These are phyloP conservation scores for Lucinisca nassula DNA, from an alignment of 2,888 invertebrate genomes.

Conservation along the genomic window DNA sequence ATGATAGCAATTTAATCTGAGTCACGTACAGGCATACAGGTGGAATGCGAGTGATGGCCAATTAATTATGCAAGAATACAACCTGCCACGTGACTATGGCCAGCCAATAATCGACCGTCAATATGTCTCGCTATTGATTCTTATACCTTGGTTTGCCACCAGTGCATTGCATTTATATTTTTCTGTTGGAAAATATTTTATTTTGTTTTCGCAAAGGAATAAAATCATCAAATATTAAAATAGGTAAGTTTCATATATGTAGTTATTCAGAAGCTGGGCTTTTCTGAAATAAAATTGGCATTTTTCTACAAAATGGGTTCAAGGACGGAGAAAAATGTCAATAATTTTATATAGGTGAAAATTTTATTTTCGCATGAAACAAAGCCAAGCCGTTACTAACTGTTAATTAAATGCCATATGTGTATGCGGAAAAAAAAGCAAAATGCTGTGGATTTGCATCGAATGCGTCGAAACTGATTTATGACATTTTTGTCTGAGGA, in stretches of 20 bases:
- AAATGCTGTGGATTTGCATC: no score
- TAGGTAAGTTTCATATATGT: background rate
- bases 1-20: slow-evolving; percentile 1
- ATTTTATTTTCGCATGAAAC: no score
- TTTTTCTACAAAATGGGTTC: background rate
- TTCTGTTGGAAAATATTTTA: background rate
- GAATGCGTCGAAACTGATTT: no score
- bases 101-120: slow-evolving; percentile 29
- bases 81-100: slow-evolving; percentile 38
- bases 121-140: slow-evolving; percentile 60
- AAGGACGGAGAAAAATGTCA: background rate
- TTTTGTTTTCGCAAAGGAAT: background rate
- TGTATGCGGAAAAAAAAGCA: no score
- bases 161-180: background rate
- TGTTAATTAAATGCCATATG: no score
- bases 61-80: slow-evolving; percentile 62
- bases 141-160: background rate
- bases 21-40: background rate
- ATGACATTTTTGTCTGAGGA: no score
- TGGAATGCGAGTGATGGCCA: slow-evolving; percentile 8
- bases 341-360: background rate
- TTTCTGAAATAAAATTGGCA: background rate
- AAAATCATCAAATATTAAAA: background rate
- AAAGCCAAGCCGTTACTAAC: no score
- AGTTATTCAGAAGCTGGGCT: background rate